These are phyloP conservation scores for Allophyes oxyacanthae DNA, from an alignment of 2,888 invertebrate genomes.

Conservation along the genomic window DNA sequence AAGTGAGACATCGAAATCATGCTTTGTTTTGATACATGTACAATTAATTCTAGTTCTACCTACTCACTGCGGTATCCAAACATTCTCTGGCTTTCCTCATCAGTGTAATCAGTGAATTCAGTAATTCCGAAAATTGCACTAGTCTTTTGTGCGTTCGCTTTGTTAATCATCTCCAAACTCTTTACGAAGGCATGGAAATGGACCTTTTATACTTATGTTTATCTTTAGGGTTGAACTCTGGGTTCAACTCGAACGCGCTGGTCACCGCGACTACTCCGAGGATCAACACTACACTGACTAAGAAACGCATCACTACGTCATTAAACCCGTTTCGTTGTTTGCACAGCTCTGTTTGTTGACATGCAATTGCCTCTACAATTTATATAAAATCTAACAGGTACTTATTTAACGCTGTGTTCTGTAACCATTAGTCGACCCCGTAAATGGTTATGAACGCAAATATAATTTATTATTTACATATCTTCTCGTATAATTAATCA, in stretches of 20 bases:
- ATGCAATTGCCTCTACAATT: no score
- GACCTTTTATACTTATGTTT: slow-evolving; percentile 49
- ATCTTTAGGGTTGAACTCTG: neutral
- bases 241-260: slow-evolving; percentile 20
- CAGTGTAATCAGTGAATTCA: slow-evolving; percentile 67
- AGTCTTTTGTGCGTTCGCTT: slow-evolving; percentile 42
- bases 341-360: slow-evolving; percentile 7
- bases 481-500: no score
- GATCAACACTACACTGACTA: slow-evolving; percentile 37
- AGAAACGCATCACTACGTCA: slow-evolving; percentile 30
- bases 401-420: no score
- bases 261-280: slow-evolving; percentile 51
- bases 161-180: slow-evolving; percentile 61
- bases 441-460: no score
- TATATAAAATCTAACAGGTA: no score
- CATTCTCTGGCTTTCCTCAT: slow-evolving; percentile 54
- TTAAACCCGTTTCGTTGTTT: slow-evolving; percentile 20
- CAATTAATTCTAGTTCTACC: no score
- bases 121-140: slow-evolving; percentile 63
- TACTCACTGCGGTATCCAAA: slow-evolving; percentile 49
- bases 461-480: no score
- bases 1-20: neutral
- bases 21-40: neutral
- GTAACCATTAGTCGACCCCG: no score
- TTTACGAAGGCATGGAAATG: slow-evolving; percentile 64